A percentile compares a stretch with the other conserved stretches of the same genome.
These are phyloP conservation scores for Sebastes cheni DNA, from an alignment of 2,797 vertebrate species.

Conservation along the genomic window DNA sequence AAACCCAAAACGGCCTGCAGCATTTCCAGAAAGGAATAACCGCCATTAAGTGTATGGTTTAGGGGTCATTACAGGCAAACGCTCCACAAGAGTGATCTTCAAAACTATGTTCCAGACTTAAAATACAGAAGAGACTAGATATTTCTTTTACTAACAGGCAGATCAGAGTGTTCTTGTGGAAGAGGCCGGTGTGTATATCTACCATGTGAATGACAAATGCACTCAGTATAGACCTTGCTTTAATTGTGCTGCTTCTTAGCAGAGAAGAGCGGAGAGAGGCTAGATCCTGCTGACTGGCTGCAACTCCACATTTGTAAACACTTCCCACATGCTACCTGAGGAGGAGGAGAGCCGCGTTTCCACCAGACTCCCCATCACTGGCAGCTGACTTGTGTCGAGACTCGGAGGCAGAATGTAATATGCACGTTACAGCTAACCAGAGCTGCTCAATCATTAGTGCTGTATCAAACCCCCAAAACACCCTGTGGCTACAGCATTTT, in stretches of 20 bases:
- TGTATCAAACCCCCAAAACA: conserved; percentile 8
- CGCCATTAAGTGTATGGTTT: background rate
- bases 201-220: background rate
- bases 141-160: background rate
- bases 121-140: background rate
- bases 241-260: conserved; percentile 17
- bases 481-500: background rate
- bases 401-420: conserved; percentile 4
- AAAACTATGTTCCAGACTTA: background rate
- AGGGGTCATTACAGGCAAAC: background rate
- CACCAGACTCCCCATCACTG: conserved; percentile 52
- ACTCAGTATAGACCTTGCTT: background rate
- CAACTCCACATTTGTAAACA: conserved; percentile 81
- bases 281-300: conserved; percentile 47
- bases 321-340: conserved; percentile 80
- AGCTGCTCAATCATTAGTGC: conserved; percentile 12
- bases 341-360: conserved; percentile 42
- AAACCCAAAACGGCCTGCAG: conserved; percentile 10
- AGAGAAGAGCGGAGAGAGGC: conserved; percentile 30
- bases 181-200: background rate
- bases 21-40: conserved; percentile 7
- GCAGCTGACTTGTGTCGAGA: conserved; percentile 59
- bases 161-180: background rate
- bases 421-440: background rate
- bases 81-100: background rate